Conservation (phyloP, 2,888 invertebrate genomes). For the Brachyptera risi region DNA sequence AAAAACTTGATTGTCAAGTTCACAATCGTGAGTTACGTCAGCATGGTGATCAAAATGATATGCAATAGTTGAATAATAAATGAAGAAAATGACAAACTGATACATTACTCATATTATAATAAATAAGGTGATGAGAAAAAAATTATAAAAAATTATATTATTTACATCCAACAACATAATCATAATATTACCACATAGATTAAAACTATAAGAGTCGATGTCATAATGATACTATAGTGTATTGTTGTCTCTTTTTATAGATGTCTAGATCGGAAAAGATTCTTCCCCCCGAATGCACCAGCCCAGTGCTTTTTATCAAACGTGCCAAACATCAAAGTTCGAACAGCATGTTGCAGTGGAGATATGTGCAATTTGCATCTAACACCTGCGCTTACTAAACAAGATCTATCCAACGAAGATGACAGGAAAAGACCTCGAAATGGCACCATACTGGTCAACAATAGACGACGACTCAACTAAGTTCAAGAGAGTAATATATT, state of each 20-base stretch:
- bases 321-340: background rate
- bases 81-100: too few species aligned
- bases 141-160: background rate
- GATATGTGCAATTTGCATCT: conserved; percentile 15
- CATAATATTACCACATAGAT: background rate
- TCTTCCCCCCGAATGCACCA: background rate
- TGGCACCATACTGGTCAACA: background rate
- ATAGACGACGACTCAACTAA: too few species aligned
- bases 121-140: background rate
- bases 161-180: background rate
- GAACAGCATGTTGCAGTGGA: conserved; percentile 1
- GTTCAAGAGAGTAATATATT: too few species aligned
- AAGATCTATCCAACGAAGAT: background rate
- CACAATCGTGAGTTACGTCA: too few species aligned
- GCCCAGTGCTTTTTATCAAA: background rate
- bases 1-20: too few species aligned
- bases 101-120: too few species aligned
- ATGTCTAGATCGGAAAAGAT: conserved; percentile 1
- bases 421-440: background rate
- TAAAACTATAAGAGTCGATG: background rate
- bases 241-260: too few species aligned
- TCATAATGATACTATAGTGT: background rate
- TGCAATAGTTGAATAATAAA: too few species aligned
- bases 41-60: too few species aligned
- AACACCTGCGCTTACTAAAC: background rate